Conservation (phyloP, 2,113 vertebrate genomes). For the Leptobrachium ailaonicum region DNA sequence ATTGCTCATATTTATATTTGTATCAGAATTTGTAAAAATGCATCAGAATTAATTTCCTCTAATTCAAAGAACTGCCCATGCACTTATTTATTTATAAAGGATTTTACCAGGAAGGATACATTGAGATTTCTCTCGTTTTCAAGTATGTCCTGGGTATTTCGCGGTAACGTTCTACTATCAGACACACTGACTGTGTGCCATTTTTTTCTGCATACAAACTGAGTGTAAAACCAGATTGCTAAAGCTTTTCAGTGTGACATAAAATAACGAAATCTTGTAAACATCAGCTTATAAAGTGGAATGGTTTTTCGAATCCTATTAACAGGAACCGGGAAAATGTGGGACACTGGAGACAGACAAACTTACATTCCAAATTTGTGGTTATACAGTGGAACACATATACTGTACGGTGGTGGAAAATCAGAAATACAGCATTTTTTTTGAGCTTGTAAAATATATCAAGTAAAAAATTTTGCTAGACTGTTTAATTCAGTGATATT, state of each 20-base stretch:
- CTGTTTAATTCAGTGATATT: too few species aligned
- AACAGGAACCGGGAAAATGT: constrained; percentile 1
- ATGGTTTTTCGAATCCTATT: constrained; percentile 19
- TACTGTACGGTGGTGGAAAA: background rate
- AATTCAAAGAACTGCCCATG: too few species aligned
- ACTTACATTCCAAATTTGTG: constrained; percentile 19
- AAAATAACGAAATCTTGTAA: constrained; percentile 22
- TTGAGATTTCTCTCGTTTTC: too few species aligned
- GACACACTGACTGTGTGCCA: background rate
- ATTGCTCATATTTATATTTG: too few species aligned
- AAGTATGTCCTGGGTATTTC: too few species aligned
- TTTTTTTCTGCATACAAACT: background rate
- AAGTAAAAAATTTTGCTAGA: background rate
- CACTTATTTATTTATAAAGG: too few species aligned
- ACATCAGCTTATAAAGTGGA: constrained; percentile 3
- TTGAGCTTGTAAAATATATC: background rate
- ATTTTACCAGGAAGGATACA: too few species aligned
- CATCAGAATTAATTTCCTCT: too few species aligned
- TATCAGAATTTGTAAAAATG: too few species aligned
- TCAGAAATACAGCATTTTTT: background rate
- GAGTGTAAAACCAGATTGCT: background rate
- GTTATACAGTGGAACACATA: constrained; percentile 27
- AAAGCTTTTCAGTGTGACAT: constrained; percentile 6
- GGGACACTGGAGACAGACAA: constrained; percentile 13
- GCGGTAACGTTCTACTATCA: too few species aligned